Evolutionary conservation across 2,113 vertebrate genomes (phyloP), one percentile per base, ranked within the genome.

Genomic region (Tauraco erythrolophus): DNA sequence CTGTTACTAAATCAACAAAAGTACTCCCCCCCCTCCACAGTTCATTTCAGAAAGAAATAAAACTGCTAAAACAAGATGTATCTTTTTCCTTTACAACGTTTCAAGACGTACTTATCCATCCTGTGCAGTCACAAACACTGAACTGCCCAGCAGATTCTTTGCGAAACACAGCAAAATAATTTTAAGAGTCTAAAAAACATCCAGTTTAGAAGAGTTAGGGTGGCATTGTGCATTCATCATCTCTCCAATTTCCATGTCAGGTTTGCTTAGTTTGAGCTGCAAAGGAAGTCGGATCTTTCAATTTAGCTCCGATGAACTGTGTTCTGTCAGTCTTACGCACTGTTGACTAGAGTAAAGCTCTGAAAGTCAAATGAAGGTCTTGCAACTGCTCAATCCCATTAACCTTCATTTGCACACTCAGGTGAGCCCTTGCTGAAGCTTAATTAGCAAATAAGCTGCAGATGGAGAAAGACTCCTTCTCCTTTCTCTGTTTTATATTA

Each of bases 331-430:
- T 27, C 50, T 69, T 60, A 58, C 0, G 5, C 30, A 19, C 30
- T 61, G 18, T 11, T 74, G 88, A 74, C 60, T 54, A 41, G 19
- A 75, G 27, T 35, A 89, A 86, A 97, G 85, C 92, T 90, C 69
- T 84, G 69, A 81, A 87, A 88, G 77, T 58, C 81, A 88, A 88
- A 88, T 78, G 43, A 84, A 93, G 94, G 88, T 90, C 68, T 91
- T 70, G 68, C 13, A 94, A 60, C 76, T 31, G 68, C 80, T 94
- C 90, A 89, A 75, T 92, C 92, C 70, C 92, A 94, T 96, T 94
- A 95, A 81, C 51, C 62, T 86, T 56, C 75, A 70, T 94, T 85
- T 85, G 65, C 84, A 94, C 70, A 39, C 43, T 66, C 25, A 84
- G 53, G 30, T 53, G 30, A 75, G 83, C 43, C 80, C 83, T 89